phyloP scores from a whole-genome alignment of 2,888 invertebrate genomes.

The Bombyx huttoni region DNA sequence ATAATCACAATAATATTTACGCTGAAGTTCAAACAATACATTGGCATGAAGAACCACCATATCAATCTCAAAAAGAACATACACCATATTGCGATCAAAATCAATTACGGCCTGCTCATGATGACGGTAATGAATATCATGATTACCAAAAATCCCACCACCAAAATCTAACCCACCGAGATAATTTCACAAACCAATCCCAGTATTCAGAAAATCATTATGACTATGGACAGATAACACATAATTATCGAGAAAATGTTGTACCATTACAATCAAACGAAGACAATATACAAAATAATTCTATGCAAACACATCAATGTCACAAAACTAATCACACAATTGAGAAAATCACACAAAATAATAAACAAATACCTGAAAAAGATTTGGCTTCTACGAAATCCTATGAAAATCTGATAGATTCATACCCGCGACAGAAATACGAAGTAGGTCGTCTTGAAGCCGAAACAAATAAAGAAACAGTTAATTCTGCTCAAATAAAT shows the following conservation, averaged over 20 bases:
- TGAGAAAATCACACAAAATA: conserved; percentile 9
- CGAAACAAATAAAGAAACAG: conserved; percentile 12
- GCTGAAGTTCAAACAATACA: conserved; percentile 1
- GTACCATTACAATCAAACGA: conserved; percentile 4
- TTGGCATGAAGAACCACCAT: neutral
- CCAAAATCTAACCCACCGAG: conserved; percentile 4
- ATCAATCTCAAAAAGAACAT: conserved; percentile 1
- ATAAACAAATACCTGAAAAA: conserved; percentile 2
- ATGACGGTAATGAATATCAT: neutral
- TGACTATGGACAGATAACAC: conserved; percentile 7
- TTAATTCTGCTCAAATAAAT: neutral
- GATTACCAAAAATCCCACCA: neutral
- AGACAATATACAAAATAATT: conserved; percentile 11
- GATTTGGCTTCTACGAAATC: conserved; percentile 7
- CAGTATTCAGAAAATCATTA: conserved; percentile 12
- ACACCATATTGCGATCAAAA: neutral
- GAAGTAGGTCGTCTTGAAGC: conserved; percentile 31
- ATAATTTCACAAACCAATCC: conserved; percentile 10
- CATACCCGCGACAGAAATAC: conserved; percentile 13
- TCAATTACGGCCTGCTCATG: conserved; percentile 1
- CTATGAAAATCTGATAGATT: conserved; percentile 4
- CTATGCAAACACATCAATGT: conserved; percentile 11
- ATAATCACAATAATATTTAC: conserved; percentile 2
- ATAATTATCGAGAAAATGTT: conserved; percentile 10
- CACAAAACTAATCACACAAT: conserved; percentile 8